Evolutionary conservation across 92 coral and sea anemone genomes (phyloP).

Genomic region (Parazoanthus darwini): DNA sequence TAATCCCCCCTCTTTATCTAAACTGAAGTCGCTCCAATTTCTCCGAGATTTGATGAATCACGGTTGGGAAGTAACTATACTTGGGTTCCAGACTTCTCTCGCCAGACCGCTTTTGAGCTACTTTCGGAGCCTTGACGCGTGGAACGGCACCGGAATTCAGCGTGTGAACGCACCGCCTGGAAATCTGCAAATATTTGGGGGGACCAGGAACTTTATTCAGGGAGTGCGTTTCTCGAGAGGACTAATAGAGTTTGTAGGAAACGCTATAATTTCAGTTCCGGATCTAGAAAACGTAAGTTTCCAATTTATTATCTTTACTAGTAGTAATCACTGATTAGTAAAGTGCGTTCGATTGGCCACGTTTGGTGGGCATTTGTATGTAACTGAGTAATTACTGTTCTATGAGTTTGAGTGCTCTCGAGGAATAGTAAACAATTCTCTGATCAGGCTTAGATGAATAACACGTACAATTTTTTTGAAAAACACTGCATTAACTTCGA

Average conservation of each 20-base stretch:
- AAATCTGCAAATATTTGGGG: constrained; percentile 57
- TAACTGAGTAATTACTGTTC: too few relatives aligned
- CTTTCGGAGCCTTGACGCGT: background rate
- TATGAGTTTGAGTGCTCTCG: too few relatives aligned
- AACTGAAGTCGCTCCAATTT: constrained; percentile 37
- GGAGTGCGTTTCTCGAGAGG: constrained; percentile 36
- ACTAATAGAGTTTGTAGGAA: constrained; percentile 3
- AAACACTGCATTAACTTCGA: too few relatives aligned
- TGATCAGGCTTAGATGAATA: too few relatives aligned
- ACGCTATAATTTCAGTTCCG: constrained; percentile 13
- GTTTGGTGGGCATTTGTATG: too few relatives aligned
- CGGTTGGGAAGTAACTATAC: constrained; percentile 52
- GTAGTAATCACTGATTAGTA: too few relatives aligned
- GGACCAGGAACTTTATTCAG: constrained; percentile 26
- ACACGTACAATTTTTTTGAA: too few relatives aligned
- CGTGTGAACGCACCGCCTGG: constrained; percentile 39
- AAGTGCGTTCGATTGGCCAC: too few relatives aligned
- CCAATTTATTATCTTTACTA: background rate
- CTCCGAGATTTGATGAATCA: constrained; percentile 11
- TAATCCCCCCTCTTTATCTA: constrained; percentile 37
- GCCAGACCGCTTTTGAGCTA: constrained; percentile 6
- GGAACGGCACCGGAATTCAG: constrained; percentile 27
- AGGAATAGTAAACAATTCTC: too few relatives aligned
- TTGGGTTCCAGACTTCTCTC: constrained; percentile 59
- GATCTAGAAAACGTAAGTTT: constrained; percentile 37